Percentiles rank a stretch among this genome's conserved stretches.
These are phyloP conservation scores for Nemapogon koenigi DNA, from an alignment of 2,888 invertebrate genomes.

Conservation along the genomic window DNA sequence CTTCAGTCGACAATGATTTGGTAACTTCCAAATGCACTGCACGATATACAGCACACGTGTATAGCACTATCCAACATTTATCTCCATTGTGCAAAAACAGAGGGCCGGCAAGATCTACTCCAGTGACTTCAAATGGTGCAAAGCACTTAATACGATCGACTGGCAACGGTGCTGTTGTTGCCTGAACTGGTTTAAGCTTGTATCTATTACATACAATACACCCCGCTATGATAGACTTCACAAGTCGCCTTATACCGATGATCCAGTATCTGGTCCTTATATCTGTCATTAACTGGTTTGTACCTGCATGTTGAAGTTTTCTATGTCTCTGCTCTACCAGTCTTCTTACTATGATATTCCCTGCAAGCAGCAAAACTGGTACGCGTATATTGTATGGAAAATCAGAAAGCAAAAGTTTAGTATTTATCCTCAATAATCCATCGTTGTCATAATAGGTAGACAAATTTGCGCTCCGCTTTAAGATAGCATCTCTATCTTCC, in stretches of 20 bases:
- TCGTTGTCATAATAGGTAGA: conserved; percentile 1
- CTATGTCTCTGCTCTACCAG: conserved; percentile 5
- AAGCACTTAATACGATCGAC: neutral
- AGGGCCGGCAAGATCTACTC: conserved; percentile 12
- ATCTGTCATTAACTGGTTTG: conserved; percentile 5
- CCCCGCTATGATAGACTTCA: neutral
- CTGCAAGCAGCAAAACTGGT: conserved; percentile 6
- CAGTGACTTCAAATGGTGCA: conserved; percentile 10
- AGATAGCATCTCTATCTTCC: neutral
- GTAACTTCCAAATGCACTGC: conserved; percentile 12
- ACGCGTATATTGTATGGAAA: conserved; percentile 1
- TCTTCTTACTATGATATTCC: conserved; percentile 1
- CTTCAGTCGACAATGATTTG: conserved; percentile 3
- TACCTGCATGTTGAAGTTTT: conserved; percentile 9
- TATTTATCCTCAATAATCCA: conserved; percentile 8
- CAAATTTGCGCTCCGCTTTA: neutral
- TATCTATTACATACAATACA: conserved; percentile 10
- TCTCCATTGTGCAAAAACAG: conserved; percentile 1
- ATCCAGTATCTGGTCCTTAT: conserved; percentile 11
- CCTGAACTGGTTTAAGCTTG: neutral
- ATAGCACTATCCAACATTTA: conserved; percentile 12
- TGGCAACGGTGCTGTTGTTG: conserved; percentile 8
- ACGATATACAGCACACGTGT: conserved; percentile 12
- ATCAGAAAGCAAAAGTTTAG: conserved; percentile 5
- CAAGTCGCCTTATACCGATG: conserved; percentile 4